Base-by-base conservation (phyloP, 1,140 invertebrate species). In the Philopotamus ludificatus region DNA sequence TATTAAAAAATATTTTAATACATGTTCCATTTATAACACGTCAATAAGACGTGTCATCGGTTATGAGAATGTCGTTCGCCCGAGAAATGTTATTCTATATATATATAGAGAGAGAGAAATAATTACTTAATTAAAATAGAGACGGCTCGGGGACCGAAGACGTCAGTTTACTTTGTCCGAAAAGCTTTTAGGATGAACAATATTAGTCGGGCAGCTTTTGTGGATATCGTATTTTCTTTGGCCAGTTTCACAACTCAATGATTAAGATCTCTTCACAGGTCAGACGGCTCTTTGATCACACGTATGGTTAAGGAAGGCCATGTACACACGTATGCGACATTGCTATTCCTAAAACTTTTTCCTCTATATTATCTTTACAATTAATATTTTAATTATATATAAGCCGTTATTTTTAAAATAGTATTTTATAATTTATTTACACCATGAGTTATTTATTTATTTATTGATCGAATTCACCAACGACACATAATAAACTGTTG, bases 111-210 rank as follows among this genome's bases (percentile, higher is more conserved):
- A n/a, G n/a, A n/a, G n/a, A n/a, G n/a, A n/a, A n/a, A n/a, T 21
- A 57, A 57, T 57, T 57, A 41, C 54, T 57, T 57, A 57, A 57
- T 57, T 57, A 57, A 57, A 57, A 42, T 41, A 21, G 16, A 25
- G 4, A 21, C 28, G 3, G 3, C 18, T n/a, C 20, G 39, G 18
- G 23, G 15, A 2, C 4, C 20, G 25, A 55, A 28, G 26, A 26
- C n/a, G 53, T 39, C 20, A 57, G 54, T 57, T 57, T 57, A 42
- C 54, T 57, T 57, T 57, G 54, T 57, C 34, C 54, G 21, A 57
- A 57, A 57, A 57, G 54, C 54, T 57, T 57, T 57, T 41, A 53
- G n/a, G 54, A 39, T 21, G 26, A 28, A 57, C 54, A 57, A 57
- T 57, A 57, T 57, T 57, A 57, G 54, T 57, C 9, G 54, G 49